Percentiles rank a stretch among this genome's conserved stretches.
These are phyloP conservation scores for Atopsyche davidsoni DNA, from an alignment of 1,140 invertebrate genomes.

Conservation along the genomic window DNA sequence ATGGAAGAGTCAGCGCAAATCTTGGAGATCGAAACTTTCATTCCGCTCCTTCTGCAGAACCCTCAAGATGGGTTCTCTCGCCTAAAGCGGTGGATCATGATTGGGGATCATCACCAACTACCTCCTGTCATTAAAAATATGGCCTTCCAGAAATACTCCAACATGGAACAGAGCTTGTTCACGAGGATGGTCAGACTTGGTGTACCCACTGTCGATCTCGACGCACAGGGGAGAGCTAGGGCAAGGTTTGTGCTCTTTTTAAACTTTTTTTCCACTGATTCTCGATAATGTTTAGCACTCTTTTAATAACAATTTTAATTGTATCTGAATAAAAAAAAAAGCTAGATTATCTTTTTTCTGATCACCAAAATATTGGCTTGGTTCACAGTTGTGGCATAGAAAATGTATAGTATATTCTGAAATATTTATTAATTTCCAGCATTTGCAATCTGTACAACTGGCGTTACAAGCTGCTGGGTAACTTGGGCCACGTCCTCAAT, in stretches of 20 bases:
- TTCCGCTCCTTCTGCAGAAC: constrained; percentile 94
- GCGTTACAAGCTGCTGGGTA: constrained; percentile 93
- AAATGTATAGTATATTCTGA: no score
- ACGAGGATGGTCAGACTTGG: constrained; percentile 92
- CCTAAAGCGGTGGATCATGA: constrained; percentile 99
- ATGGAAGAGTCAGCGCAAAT: constrained; percentile 99
- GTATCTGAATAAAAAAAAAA: constrained; percentile 29
- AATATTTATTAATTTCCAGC: constrained; percentile 42
- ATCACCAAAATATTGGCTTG: no score
- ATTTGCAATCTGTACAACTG: constrained; percentile 96
- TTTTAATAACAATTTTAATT: no score
- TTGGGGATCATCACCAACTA: constrained; percentile 98
- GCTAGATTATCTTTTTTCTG: constrained; percentile 8
- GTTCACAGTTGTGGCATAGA: no score
- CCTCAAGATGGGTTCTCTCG: constrained; percentile 93
- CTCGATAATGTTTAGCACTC: no score
- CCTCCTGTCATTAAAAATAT: constrained; percentile 99
- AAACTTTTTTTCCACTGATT: no score
- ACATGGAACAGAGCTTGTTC: constrained; percentile 99
- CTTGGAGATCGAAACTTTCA: constrained; percentile 99
- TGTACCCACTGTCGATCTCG: constrained; percentile 94
- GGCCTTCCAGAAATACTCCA: constrained; percentile 99
- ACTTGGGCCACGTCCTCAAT: constrained; percentile 80
- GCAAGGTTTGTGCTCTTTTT: no score
- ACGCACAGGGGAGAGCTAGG: constrained; percentile 93